Evolutionary conservation across 1,140 invertebrate species (phyloP), one percentile per base, ranked within the genome.

Genomic region (Pogonomyrmex barbatus): DNA sequence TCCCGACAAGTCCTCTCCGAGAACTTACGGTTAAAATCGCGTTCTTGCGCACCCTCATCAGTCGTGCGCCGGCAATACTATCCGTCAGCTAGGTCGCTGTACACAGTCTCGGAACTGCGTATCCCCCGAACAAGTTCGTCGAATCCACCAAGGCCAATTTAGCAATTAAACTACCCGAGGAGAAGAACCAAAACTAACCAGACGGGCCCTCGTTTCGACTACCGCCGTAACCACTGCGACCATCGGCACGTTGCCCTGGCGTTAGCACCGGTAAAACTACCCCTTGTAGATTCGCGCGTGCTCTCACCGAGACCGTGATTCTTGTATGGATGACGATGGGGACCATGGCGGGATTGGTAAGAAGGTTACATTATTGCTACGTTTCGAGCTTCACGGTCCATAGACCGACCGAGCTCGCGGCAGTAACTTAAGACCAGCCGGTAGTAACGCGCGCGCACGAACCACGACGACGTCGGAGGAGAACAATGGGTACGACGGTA

Each of bases 301-400:
- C 86, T 79, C 87, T 58, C 76, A 58, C 47, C 52, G 56, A 60
- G 45, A 42, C 87, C 50, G 83, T 91, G 88, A 89, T 87, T 92
- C 85, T 85, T 83, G 82, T 85, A 90, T 81, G 63, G 87, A 85
- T 79, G 60, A 78, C 76, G 77, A 73, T 60, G 56, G 36, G 42
- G 50, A 30, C n/a, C 30, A 42, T 24, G 24, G 24, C 50, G 52
- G 83, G 83, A 92, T 91, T 70, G 86, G 91, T 93, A 93, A 93
- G 92, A 92, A 93, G 89, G 91, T 91, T 92, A 93, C 91, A 86
- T 93, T 93, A 93, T 91, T 93, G 89, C 91, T 83, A 85, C 87
- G 82, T 92, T 92, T 88, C 87, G 78, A 76, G 85, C 89, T 92
- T 93, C 92, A 93, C 92, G 92, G 90, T 56, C 79, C 92, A 93